These are phyloP conservation scores for Xenus cinereus DNA, from an alignment of 2,113 vertebrate species.

Conservation along the genomic window DNA sequence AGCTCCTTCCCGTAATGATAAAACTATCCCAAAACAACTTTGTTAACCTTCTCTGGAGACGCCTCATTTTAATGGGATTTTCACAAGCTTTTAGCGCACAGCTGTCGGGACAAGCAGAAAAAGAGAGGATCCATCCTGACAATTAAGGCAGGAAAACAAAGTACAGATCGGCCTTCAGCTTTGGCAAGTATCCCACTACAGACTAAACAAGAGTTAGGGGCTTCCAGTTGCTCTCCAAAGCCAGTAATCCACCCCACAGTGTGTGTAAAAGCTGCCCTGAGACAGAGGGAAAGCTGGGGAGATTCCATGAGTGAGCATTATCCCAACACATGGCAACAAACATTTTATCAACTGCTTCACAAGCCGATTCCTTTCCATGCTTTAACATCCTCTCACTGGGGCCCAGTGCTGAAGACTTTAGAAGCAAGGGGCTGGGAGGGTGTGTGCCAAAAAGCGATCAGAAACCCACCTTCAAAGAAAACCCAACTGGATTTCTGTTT, in stretches of 20 bases:
- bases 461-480: background rate
- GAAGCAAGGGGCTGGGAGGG: background rate
- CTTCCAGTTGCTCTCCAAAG: background rate
- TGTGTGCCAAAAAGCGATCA: background rate
- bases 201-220: background rate
- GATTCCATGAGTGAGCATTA: background rate
- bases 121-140: background rate
- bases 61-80: background rate
- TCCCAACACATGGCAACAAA: background rate
- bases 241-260: rapidly evolving
- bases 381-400: background rate
- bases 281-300: background rate
- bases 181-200: background rate
- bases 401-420: background rate
- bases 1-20: background rate
- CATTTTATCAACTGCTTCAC: background rate
- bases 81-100: background rate
- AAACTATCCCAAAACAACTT: background rate
- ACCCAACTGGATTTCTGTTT: background rate
- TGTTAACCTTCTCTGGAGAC: background rate
- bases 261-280: background rate
- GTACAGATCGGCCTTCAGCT: background rate
- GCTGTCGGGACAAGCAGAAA: background rate
- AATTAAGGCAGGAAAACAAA: background rate
- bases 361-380: background rate